Evolutionary conservation across 2,888 invertebrate species (phyloP).

Genomic region (Hartigia nigra): DNA sequence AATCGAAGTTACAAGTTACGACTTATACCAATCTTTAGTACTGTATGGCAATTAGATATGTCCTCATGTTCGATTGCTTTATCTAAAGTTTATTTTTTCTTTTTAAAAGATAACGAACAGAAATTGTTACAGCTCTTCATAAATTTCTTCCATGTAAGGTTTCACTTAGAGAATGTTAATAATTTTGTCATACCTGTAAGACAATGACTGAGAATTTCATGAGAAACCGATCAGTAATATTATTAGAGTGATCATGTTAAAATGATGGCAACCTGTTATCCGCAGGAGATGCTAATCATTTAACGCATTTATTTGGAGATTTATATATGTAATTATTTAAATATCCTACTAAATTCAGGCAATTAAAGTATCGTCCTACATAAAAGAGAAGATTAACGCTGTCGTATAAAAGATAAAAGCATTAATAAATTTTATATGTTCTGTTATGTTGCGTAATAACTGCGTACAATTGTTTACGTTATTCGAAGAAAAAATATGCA

Average conservation of each 20-base stretch:
- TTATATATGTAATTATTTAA: background rate
- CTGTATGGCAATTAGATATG: background rate
- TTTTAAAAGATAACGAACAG: background rate
- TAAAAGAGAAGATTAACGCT: background rate
- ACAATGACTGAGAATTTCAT: background rate
- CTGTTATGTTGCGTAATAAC: background rate
- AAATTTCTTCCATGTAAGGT: background rate
- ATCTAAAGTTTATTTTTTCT: background rate
- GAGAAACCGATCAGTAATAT: background rate
- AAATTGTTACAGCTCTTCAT: background rate
- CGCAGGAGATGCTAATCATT: background rate
- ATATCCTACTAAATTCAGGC: background rate
- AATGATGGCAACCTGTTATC: background rate
- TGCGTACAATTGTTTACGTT: background rate
- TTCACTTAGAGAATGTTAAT: background rate
- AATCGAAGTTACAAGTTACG: background rate
- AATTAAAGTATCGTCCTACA: background rate
- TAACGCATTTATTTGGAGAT: background rate
- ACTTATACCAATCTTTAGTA: background rate
- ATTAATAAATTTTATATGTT: background rate
- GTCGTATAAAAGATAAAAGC: background rate
- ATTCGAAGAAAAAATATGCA: background rate
- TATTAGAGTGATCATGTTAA: background rate
- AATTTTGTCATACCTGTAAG: background rate
- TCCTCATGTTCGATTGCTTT: background rate